Evolutionary conservation across 35 echinoderm and acorn worm genomes (phyloP).

Genomic region (Acanthaster planci): DNA sequence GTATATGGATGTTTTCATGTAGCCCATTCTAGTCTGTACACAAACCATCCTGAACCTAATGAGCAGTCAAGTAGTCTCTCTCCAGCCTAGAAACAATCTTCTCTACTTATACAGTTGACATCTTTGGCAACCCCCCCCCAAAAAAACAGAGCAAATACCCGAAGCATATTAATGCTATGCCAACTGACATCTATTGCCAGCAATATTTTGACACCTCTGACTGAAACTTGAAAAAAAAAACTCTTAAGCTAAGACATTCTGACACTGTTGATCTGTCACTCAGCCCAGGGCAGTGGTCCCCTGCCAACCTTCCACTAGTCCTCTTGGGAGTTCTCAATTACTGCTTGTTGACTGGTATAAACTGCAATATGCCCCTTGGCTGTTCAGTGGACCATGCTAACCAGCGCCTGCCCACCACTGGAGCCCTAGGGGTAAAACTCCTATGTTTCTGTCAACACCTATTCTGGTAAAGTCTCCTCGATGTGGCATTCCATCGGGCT

Average conservation of each 20-base stretch:
- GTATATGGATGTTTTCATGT: no score
- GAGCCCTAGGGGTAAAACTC: not conserved
- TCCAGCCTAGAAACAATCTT: no score
- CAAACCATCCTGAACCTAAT: no score
- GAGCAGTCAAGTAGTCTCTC: no score
- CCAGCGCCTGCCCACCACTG: no score
- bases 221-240: not conserved
- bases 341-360: constrained; percentile 22
- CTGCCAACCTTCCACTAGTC: not conserved
- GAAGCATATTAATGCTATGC: not conserved
- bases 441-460: constrained; percentile 12
- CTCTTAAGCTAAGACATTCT: not conserved
- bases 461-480: not conserved
- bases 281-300: not conserved
- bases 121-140: no score
- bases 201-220: constrained; percentile 5
- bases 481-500: not conserved
- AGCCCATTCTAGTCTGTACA: no score
- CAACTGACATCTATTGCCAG: not conserved
- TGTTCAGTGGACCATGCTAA: constrained; percentile 13
- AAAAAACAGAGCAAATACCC: not conserved
- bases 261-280: not conserved
- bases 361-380: not conserved
- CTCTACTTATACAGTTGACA: no score
- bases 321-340: constrained; percentile 15